Evolutionary conservation across 2,113 vertebrate genomes (phyloP), one percentile per base, ranked within the genome.

Genomic region (Chaenocephalus aceratus): DNA sequence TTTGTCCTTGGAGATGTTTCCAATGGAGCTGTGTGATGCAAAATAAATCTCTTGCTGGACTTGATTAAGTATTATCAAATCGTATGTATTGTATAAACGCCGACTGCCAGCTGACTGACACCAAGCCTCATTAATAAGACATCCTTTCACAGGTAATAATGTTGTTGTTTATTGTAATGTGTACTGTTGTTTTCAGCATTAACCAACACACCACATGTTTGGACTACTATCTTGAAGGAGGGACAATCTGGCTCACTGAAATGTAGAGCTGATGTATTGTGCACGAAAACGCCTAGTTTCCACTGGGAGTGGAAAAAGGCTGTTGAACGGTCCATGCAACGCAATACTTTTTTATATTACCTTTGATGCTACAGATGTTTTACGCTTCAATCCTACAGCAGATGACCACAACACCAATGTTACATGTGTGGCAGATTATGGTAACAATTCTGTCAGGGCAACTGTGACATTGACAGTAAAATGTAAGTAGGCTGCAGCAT

Each of bases 391-490:
- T 54, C 72, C 79, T 21, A 66, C 12, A 21, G 75, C 79, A 41
- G 53, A 77, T 16, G 2, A 82, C 57, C 72, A 85, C 48, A 85
- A 79, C 63, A 73, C 30, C 44, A 77, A 60, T 48, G 54, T 85
- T 72, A 78, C 82, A n/a, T 85, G 82, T 64, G 23, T 64, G 34
- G 75, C n/a, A 30, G 2, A 62, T 16, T 75, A 72, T 48, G 1
- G 1, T 7, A 0, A 59, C 41, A 21, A 1, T 4, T 10, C 6
- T 34, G 8, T 30, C 16, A 36, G 72, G 11, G 75, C 11, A 41
- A 81, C 74, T 26, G 54, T 75, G 30, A 72, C 74, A n/a, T 62
- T 87, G 30, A 68, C 18, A 3, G 77, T 87, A 10, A 15, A 58
- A 81, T 81, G 85, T 84, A 67, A 78, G 85, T 67, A 12, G 3